These are phyloP conservation scores for Acridotheres tristis DNA, from an alignment of 2,797 vertebrate species.

Conservation along the genomic window DNA sequence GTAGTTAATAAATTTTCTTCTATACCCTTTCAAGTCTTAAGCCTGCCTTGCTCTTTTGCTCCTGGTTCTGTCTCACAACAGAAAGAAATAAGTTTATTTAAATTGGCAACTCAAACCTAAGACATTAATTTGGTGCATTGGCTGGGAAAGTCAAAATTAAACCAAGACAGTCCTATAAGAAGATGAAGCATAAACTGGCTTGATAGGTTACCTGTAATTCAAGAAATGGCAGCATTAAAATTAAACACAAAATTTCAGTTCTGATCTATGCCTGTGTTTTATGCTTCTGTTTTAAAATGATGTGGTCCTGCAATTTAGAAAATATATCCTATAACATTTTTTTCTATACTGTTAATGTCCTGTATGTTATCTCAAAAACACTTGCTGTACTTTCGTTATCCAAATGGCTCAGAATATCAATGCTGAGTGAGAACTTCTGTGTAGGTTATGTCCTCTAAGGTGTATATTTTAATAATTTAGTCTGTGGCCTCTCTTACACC, in stretches of 20 bases:
- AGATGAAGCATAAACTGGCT: neutral
- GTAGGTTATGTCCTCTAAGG: neutral
- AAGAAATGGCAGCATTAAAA: neutral
- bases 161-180: neutral
- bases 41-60: no score
- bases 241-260: neutral
- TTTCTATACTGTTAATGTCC: neutral
- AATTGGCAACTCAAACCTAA: no score
- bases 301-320: neutral
- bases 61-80: no score
- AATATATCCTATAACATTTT: neutral
- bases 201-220: neutral
- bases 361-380: neutral
- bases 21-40: no score
- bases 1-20: no score
- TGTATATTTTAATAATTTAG: constrained; percentile 1
- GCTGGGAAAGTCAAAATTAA: no score
- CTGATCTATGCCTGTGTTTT: neutral
- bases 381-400: neutral
- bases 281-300: neutral
- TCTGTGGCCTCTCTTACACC: neutral
- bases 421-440: neutral
- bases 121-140: no score
- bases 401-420: neutral
- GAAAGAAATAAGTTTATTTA: no score